A percentile compares a stretch with the other conserved stretches of the same genome.
These are phyloP conservation scores for Odontocolon sp. DNA, from an alignment of 2,888 invertebrate species.

Conservation along the genomic window DNA sequence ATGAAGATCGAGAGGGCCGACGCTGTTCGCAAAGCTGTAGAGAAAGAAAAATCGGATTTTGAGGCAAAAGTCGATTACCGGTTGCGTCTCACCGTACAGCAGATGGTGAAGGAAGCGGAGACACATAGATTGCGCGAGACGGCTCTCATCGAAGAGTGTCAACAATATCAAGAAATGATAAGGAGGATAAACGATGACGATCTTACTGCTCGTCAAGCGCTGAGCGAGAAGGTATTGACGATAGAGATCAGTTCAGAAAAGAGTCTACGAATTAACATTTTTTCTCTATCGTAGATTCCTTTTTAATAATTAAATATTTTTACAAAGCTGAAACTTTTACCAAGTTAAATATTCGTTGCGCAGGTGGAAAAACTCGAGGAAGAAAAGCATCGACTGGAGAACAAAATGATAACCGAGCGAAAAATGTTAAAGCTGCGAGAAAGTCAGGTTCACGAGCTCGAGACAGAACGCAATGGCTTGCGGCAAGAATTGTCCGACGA, in stretches of 20 bases:
- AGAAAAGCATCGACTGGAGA: slow-evolving; percentile 69
- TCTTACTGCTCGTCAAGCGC: slow-evolving; percentile 82
- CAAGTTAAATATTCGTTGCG: not conserved
- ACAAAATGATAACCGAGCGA: slow-evolving; percentile 64
- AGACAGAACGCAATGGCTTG: slow-evolving; percentile 65
- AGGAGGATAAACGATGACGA: slow-evolving; percentile 86
- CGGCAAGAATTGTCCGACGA: slow-evolving; percentile 69
- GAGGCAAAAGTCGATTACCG: slow-evolving; percentile 81
- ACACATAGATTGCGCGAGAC: slow-evolving; percentile 82
- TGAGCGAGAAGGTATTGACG: slow-evolving; percentile 80
- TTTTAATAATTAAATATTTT: not conserved
- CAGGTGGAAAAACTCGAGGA: slow-evolving; percentile 73
- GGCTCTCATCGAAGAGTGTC: slow-evolving; percentile 84
- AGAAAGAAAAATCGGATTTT: slow-evolving; percentile 83
- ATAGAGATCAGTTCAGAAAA: too few species aligned
- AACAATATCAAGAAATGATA: slow-evolving; percentile 86
- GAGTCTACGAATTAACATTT: too few species aligned
- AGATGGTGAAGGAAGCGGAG: slow-evolving; percentile 82
- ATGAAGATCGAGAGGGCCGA: slow-evolving; percentile 84
- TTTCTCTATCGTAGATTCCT: too few species aligned
- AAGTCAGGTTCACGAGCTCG: slow-evolving; percentile 64
- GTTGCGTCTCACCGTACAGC: slow-evolving; percentile 80
- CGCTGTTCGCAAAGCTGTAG: slow-evolving; percentile 82
- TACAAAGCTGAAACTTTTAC: slow-evolving; percentile 2
- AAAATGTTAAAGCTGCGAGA: slow-evolving; percentile 68